These are phyloP conservation scores for Anoura caudifer DNA, from an alignment of 2,113 vertebrate genomes.

Conservation along the genomic window DNA sequence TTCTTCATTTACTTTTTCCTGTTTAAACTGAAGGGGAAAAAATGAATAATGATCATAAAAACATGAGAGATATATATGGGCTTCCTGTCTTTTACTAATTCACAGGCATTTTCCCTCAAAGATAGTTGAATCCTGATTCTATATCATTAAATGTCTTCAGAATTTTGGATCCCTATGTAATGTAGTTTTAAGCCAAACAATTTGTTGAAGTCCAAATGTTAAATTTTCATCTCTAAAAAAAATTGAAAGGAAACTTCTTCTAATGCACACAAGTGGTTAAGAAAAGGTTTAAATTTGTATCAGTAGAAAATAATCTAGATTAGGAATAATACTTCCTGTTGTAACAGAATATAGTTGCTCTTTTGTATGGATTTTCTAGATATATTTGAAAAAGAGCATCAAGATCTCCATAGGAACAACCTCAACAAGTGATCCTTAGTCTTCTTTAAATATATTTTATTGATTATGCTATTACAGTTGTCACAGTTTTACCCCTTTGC, in stretches of 20 bases:
- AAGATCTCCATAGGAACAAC: neutral
- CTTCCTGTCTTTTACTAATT: neutral
- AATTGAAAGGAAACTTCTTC: neutral
- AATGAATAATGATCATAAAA: neutral
- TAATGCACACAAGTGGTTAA: neutral
- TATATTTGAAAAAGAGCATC: neutral
- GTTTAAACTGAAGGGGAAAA: neutral
- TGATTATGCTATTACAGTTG: too few species aligned
- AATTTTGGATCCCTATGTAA: neutral
- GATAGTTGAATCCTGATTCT: neutral
- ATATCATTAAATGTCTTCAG: neutral
- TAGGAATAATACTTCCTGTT: neutral
- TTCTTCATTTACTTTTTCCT: neutral
- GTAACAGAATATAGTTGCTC: neutral
- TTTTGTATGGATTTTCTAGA: neutral
- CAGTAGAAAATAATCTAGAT: neutral
- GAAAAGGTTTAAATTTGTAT: neutral
- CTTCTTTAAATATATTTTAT: neutral
- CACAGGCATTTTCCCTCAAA: neutral
- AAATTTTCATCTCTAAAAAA: slow-evolving; percentile 1
- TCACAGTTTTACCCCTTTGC: too few species aligned
- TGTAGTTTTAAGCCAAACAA: slow-evolving; percentile 18
- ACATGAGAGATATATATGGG: neutral
- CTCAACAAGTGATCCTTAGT: neutral
- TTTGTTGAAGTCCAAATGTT: neutral